Percentiles rank a stretch among this genome's conserved stretches.
These are phyloP conservation scores for Pterostichus madidus DNA, from an alignment of 2,888 invertebrate species.

Conservation along the genomic window DNA sequence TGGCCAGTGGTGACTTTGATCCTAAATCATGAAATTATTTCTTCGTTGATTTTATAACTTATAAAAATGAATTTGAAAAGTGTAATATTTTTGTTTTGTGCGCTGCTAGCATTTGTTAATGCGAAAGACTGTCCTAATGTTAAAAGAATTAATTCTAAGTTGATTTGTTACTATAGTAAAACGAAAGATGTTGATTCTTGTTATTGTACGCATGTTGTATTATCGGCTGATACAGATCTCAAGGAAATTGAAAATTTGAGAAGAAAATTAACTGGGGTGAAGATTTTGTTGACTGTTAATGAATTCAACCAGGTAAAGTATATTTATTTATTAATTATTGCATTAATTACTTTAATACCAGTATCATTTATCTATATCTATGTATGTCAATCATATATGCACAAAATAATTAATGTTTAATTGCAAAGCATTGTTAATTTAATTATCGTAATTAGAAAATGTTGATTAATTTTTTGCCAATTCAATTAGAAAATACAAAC, in stretches of 20 bases:
- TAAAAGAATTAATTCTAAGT: constrained; percentile 73
- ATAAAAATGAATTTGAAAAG: constrained; percentile 63
- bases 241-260: constrained; percentile 77
- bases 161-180: constrained; percentile 75
- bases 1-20: constrained; percentile 8
- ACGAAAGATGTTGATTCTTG: constrained; percentile 73
- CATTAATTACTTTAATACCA: too few species aligned
- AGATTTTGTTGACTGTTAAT: constrained; percentile 79
- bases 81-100: constrained; percentile 68
- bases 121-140: constrained; percentile 72
- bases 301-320: constrained; percentile 81
- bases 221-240: constrained; percentile 73
- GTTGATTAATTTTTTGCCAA: too few species aligned
- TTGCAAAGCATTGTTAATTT: too few species aligned
- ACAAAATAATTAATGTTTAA: too few species aligned
- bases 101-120: constrained; percentile 67
- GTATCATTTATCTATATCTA: too few species aligned
- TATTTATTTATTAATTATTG: not conserved
- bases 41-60: not conserved
- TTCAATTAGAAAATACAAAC: too few species aligned
- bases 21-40: not conserved
- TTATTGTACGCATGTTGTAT: constrained; percentile 74
- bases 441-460: too few species aligned
- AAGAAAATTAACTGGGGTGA: constrained; percentile 78
- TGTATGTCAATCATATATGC: too few species aligned